Evolutionary conservation across 1,140 invertebrate genomes (phyloP).

Genomic region (Pentalonia nigronervosa): DNA sequence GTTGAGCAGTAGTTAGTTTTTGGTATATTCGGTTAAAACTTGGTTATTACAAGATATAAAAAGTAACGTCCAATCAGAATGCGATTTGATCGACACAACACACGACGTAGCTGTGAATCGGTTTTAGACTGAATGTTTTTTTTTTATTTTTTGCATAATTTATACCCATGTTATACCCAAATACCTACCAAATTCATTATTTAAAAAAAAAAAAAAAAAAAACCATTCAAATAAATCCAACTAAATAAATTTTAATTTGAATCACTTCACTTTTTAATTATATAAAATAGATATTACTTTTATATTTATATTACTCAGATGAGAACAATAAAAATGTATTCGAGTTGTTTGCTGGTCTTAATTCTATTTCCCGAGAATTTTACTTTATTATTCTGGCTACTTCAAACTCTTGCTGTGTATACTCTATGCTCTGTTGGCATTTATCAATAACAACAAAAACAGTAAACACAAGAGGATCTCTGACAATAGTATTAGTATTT

Average conservation of each 20-base stretch:
- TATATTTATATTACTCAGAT: neutral
- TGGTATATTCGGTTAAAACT: no score
- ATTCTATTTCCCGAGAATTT: neutral
- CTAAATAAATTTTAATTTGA: neutral
- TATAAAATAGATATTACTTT: neutral
- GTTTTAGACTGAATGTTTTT: no score
- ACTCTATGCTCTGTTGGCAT: neutral
- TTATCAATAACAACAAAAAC: slow-evolving; percentile 13
- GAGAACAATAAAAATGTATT: neutral
- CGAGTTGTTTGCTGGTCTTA: neutral
- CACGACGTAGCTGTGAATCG: no score
- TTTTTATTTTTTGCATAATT: neutral
- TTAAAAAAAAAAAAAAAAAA: neutral
- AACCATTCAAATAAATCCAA: neutral
- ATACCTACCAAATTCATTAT: neutral
- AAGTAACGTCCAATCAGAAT: no score
- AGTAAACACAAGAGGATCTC: neutral
- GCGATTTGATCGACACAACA: no score
- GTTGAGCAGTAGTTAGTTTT: no score
- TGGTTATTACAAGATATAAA: no score
- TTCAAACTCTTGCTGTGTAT: neutral
- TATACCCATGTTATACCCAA: neutral
- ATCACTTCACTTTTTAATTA: neutral
- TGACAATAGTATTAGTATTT: neutral
- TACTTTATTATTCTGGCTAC: neutral